Percentiles rank a stretch among this genome's conserved stretches.
phyloP scores from a whole-genome alignment of 2,888 invertebrate genomes.

The Allygus modestus region DNA sequence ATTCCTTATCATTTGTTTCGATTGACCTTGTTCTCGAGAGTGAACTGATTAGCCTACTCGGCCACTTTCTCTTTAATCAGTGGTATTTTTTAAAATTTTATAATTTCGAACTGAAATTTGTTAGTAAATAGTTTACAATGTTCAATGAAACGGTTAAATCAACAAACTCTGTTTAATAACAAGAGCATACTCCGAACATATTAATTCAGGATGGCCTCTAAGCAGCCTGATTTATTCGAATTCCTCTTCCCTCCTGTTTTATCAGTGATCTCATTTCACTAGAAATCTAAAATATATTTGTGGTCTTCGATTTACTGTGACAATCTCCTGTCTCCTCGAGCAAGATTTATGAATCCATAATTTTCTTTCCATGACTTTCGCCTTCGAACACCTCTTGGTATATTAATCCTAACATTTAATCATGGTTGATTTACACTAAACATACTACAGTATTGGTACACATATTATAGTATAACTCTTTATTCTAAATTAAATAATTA shows the following conservation, averaged over 20 bases:
- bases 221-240: background rate
- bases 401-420: too few relatives aligned
- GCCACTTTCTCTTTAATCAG: background rate
- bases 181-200: too few relatives aligned
- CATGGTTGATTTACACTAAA: too few relatives aligned
- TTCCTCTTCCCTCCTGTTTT: background rate
- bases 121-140: too few relatives aligned
- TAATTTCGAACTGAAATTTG: too few relatives aligned
- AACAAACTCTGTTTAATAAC: too few relatives aligned
- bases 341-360: background rate
- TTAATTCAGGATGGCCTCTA: background rate
- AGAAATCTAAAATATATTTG: background rate
- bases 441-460: too few relatives aligned
- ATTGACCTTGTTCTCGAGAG: constrained; percentile 29
- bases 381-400: too few relatives aligned
- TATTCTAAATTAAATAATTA: too few relatives aligned
- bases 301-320: background rate
- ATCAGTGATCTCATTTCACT: constrained; percentile 14
- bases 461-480: too few relatives aligned
- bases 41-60: background rate
- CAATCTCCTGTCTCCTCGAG: background rate
- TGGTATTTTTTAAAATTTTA: background rate
- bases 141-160: too few relatives aligned
- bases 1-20: constrained; percentile 29
- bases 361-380: background rate